Base-by-base conservation (phyloP, 2,797 vertebrate species). In the Lycodopsis pacificus region DNA sequence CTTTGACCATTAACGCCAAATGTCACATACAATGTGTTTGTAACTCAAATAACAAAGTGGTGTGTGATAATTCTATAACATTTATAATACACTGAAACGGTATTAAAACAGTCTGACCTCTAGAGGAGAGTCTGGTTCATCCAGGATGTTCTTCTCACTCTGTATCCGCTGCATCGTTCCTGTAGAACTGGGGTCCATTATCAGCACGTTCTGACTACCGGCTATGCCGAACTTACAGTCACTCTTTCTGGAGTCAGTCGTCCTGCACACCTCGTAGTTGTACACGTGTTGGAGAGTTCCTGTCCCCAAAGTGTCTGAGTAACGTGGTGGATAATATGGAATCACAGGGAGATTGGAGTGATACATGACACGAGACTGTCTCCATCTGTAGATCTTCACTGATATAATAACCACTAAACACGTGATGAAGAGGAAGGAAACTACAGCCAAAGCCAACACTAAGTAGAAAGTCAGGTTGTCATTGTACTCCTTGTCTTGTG, bases 241-340 rank as follows among this genome's bases (percentile, higher is more conserved):
- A 53, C 49, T 53, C 49, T 53, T 53, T 53, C 49, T 53, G 49
- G 49, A 53, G 49, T 53, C 49, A 25, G 49, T 53, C 10, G 49
- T 53, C n/a, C 49, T 61, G 34, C 49, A 53, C 49, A 53, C 49
- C 49, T 53, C 49, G 49, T 53, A 57, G 27, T 57, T 57, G 54
- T 57, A 57, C 54, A 57, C 54, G 54, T 57, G 54, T 57, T 57
- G 54, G 27, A 57, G 54, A 57, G 54, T 57, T 27, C 54, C 54
- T 57, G 54, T 57, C 54, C 54, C 54, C 54, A 57, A 10, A 57
- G 54, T 57, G 54, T 57, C 54, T 48, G 73, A 67, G 65, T 76
- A 76, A 69, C 65, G 73, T 42, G 73, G 73, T 62, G 25, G 25
- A 25, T 25, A 25, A 25, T 25, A 25, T 2, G 25, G 25, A 25